Percentiles rank a stretch among this genome's conserved stretches.
Conservation (phyloP, 2,797 vertebrate genomes). For the Pteropus rufus region DNA sequence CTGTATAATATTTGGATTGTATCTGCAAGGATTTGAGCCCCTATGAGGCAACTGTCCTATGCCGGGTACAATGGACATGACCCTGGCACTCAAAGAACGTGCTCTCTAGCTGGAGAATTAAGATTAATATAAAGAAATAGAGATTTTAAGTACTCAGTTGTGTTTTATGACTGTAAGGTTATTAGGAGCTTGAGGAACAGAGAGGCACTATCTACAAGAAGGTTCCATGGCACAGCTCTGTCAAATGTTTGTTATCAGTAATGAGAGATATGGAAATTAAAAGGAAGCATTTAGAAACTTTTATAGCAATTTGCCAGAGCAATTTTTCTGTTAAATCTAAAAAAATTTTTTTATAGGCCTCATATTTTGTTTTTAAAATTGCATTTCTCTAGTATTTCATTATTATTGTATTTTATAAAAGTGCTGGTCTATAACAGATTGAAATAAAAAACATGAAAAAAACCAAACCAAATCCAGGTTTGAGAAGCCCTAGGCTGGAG, state of each 20-base stretch:
- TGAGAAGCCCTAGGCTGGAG: neutral
- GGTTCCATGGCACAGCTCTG: neutral
- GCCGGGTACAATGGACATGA: neutral
- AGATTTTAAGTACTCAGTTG: neutral
- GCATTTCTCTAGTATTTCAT: neutral
- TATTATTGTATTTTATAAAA: constrained; percentile 33
- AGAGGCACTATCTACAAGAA: neutral
- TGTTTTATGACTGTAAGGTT: neutral
- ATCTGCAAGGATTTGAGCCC: neutral
- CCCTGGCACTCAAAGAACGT: neutral
- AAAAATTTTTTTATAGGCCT: neutral
- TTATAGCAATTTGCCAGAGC: constrained; percentile 10
- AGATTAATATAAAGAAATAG: neutral
- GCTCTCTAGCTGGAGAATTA: neutral
- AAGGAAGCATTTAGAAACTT: constrained; percentile 50
- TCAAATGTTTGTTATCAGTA: neutral
- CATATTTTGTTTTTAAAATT: constrained; percentile 50
- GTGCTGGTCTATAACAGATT: neutral
- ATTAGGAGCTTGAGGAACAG: neutral
- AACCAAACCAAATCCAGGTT: neutral
- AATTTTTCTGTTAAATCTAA: constrained; percentile 40
- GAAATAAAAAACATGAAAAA: neutral
- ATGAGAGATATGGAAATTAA: constrained; percentile 21
- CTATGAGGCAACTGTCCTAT: neutral
- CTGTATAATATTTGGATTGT: constrained; percentile 10